Evolutionary conservation across 2,113 vertebrate genomes (phyloP).

Genomic region (Stercorarius parasiticus): DNA sequence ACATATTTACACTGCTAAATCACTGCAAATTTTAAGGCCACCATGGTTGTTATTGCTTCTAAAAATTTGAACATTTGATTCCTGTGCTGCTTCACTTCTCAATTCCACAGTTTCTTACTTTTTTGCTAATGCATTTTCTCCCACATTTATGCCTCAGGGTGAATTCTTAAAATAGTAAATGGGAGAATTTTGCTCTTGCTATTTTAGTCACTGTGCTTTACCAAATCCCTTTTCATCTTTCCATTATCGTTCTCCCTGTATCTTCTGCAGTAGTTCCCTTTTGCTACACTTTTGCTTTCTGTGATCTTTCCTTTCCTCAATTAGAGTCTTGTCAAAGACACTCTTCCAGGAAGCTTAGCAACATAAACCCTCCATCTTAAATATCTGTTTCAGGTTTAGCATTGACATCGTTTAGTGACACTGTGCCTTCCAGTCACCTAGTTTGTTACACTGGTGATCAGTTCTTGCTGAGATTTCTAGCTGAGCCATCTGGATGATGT

Average conservation of each 20-base stretch:
- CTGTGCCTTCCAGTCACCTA: neutral
- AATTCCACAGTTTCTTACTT: neutral
- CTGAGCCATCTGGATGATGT: neutral
- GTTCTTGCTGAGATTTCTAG: neutral
- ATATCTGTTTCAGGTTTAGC: neutral
- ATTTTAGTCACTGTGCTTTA: neutral
- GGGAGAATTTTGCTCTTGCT: neutral
- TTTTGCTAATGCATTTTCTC: neutral
- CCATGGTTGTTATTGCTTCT: neutral
- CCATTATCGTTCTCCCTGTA: accelerated
- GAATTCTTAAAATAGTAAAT: neutral
- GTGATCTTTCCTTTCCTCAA: neutral
- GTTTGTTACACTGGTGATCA: neutral
- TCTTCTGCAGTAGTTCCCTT: neutral
- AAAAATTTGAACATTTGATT: neutral
- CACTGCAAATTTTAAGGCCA: neutral
- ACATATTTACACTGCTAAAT: neutral
- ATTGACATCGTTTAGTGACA: neutral
- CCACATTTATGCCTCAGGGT: neutral
- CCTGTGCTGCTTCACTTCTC: neutral
- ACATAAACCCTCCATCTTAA: neutral
- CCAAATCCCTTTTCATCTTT: neutral
- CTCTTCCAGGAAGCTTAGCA: neutral
- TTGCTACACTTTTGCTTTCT: neutral
- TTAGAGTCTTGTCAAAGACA: neutral